Percentiles rank a stretch among this genome's conserved stretches.
Evolutionary conservation across 2,113 vertebrate species (phyloP).

Genomic region (Poeciliopsis retropinna): DNA sequence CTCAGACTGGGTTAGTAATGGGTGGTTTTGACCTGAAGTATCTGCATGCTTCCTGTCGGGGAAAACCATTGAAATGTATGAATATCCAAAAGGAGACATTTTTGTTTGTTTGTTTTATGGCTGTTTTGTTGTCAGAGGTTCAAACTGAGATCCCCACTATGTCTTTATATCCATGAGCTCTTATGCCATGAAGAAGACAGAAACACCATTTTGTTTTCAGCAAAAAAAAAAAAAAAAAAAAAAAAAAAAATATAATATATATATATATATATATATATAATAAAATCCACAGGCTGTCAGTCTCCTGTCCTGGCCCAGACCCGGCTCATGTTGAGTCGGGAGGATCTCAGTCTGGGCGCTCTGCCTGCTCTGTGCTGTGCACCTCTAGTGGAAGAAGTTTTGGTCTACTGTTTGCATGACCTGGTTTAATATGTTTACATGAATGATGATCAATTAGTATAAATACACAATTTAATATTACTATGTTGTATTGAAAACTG

Average conservation of each 20-base stretch:
- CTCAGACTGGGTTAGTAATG: conserved; percentile 74
- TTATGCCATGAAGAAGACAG: conserved; percentile 5
- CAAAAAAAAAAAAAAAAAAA: not conserved
- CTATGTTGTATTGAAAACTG: conserved; percentile 74
- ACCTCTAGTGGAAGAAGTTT: conserved; percentile 80
- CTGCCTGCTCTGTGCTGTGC: conserved; percentile 76
- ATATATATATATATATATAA: no score
- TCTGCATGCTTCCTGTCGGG: conserved; percentile 70
- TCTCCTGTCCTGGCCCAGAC: conserved; percentile 24
- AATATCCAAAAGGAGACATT: conserved; percentile 64
- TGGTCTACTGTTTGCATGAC: conserved; percentile 85
- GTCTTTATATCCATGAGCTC: conserved; percentile 16
- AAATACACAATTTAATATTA: conserved; percentile 76
- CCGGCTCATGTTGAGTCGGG: conserved; percentile 23
- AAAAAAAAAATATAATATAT: no score
- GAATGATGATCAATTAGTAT: conserved; percentile 81
- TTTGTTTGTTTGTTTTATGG: conserved; percentile 62
- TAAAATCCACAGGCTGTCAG: conserved; percentile 7
- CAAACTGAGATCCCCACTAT: conserved; percentile 75
- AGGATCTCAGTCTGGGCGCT: conserved; percentile 77
- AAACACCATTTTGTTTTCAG: conserved; percentile 23
- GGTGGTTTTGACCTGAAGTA: conserved; percentile 56
- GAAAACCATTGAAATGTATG: conserved; percentile 46
- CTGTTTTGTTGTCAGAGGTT: conserved; percentile 74
- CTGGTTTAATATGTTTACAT: conserved; percentile 85